These are phyloP conservation scores for Malthinus seriepunctatus DNA, from an alignment of 2,888 invertebrate genomes.

Conservation along the genomic window DNA sequence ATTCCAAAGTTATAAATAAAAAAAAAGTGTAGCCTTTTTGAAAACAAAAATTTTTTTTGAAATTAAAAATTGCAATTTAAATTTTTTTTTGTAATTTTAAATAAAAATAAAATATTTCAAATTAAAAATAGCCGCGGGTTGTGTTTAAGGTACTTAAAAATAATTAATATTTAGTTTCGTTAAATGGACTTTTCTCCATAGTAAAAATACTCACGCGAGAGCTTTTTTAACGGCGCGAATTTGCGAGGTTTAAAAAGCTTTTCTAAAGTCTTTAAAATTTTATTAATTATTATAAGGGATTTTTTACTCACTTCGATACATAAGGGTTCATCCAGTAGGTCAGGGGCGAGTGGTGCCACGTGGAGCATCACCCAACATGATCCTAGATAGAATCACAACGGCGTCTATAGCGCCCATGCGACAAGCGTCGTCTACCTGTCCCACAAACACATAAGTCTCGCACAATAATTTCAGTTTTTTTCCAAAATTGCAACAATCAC, in stretches of 20 bases:
- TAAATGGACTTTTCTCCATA: no score
- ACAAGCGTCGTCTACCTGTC: conserved; percentile 26
- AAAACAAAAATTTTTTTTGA: no score
- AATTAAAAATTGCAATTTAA: no score
- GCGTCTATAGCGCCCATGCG: conserved; percentile 31
- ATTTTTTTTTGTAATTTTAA: no score
- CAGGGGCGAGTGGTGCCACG: conserved; percentile 55
- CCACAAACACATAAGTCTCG: conserved; percentile 21
- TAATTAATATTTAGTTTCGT: no score
- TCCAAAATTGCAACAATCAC: not conserved
- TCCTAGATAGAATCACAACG: conserved; percentile 44
- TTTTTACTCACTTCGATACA: conserved; percentile 49
- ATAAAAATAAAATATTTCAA: no score
- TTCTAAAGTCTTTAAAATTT: not conserved
- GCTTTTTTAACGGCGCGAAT: not conserved
- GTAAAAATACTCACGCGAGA: no score
- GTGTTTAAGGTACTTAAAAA: no score
- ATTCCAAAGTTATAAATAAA: no score
- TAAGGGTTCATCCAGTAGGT: conserved; percentile 55
- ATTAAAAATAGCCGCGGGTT: no score
- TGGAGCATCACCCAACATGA: conserved; percentile 55
- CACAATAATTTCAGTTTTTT: conserved; percentile 11
- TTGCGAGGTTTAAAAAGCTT: not conserved
- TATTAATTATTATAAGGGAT: conserved; percentile 11
- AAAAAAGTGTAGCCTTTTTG: no score